Evolutionary conservation across 2,113 vertebrate genomes (phyloP).

Genomic region (Cyrtonyx montezumae): DNA sequence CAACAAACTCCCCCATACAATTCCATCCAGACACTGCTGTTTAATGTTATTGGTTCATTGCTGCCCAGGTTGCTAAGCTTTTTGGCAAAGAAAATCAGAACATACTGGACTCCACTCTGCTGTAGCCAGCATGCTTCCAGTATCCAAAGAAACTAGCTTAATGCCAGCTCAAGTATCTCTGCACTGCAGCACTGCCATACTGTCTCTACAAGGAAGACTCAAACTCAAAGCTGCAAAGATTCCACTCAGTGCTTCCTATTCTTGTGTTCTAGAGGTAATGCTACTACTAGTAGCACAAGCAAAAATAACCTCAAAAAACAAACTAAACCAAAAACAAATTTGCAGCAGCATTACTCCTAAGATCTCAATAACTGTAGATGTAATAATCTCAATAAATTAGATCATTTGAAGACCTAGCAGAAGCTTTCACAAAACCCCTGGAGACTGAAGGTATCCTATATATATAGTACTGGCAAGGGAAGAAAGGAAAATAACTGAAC

Average conservation of each 20-base stretch:
- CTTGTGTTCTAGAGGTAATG: neutral
- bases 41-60: conserved; percentile 12
- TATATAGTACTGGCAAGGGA: neutral
- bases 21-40: conserved; percentile 3
- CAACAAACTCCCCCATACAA: neutral
- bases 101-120: conserved; percentile 7
- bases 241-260: neutral
- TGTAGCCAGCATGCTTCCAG: conserved; percentile 24
- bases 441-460: neutral
- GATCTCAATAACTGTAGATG: neutral
- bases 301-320: neutral
- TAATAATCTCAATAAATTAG: conserved; percentile 1
- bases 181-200: conserved; percentile 43
- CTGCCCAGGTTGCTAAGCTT: conserved; percentile 5
- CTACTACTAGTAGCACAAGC: neutral
- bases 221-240: neutral
- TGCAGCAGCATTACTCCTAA: neutral
- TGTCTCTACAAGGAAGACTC: neutral
- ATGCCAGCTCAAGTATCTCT: neutral
- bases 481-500: neutral
- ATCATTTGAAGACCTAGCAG: neutral
- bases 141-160: conserved; percentile 10
- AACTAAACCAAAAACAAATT: neutral
- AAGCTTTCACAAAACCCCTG: neutral
- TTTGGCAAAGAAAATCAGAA: conserved; percentile 50